Evolutionary conservation across 1,140 invertebrate species (phyloP), one percentile per base, ranked within the genome.

Genomic region (Bombus huntii): DNA sequence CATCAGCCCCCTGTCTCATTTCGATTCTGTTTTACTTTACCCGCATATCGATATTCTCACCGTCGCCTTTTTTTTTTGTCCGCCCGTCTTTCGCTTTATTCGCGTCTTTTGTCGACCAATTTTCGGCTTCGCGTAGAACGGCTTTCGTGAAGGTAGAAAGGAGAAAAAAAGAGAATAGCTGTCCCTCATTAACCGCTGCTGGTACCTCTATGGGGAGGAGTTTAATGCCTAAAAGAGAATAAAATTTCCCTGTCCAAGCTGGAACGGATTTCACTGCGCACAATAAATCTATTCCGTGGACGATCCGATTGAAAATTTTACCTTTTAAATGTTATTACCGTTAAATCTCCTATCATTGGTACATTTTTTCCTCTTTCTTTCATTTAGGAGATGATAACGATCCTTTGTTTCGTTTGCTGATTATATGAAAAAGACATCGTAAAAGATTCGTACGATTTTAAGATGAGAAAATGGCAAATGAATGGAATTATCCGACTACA

Each of bases 11-110:
- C 83, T 87, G 87, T 91, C 91, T 92, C 90, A 91, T 92, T 92
- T 90, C 89, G 84, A 91, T 91, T 91, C 91, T 91, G 91, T 90
- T 92, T 92, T 91, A 92, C 86, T 88, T 87, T 89, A 77, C 91
- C 91, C 91, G 91, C 90, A 92, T 92, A 92, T 92, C 88, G 90
- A 92, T 92, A 92, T 91, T 74, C 88, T 68, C 47, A 12, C 42
- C 57, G 74, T 59, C 47, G 73, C 34, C 37, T 39, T 34, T 73
- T 1, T 73, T n/a, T 47, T 44, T 34, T 9, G 15, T 15, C 76
- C 59, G 9, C 18, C 66, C 57, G 13, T 59, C 39, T 31, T 70
- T 72, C 81, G 70, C 75, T 87, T 81, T 57, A 65, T 73, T 68
- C 83, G 53, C 87, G 71, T 68, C 75, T 73, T 80, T 75, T 28